Percentiles rank a stretch among this genome's conserved stretches.
phyloP scores from a whole-genome alignment of 1,140 invertebrate species.

The Brevipalpus yothersi region DNA sequence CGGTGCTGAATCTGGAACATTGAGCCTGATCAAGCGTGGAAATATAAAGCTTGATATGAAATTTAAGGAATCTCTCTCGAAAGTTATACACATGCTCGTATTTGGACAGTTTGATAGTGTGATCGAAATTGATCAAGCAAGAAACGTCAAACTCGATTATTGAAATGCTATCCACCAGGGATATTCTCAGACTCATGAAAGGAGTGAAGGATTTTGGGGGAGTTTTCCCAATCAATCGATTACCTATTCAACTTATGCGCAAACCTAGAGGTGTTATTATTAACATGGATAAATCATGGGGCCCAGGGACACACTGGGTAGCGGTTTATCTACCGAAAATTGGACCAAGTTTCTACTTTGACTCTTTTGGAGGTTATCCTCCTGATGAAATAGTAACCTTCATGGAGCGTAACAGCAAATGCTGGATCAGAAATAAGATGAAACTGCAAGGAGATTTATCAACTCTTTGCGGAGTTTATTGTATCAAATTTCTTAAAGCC shows the following conservation, averaged over 20 bases:
- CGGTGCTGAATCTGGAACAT: not conserved
- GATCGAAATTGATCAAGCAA: not conserved
- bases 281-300: not conserved
- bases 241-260: not conserved
- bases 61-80: not conserved
- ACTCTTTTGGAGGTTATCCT: not conserved
- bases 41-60: not conserved
- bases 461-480: not conserved
- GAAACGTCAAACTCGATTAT: not conserved
- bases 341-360: not conserved
- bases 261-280: not conserved
- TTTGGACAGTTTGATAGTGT: not conserved
- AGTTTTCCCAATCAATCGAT: not conserved
- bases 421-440: not conserved
- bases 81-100: not conserved
- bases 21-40: not conserved
- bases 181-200: not conserved
- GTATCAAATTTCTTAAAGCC: not conserved
- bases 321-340: not conserved
- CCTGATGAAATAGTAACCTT: not conserved
- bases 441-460: not conserved
- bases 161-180: not conserved
- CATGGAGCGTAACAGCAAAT: not conserved
- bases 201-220: not conserved
- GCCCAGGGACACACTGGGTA: not conserved